Percentiles rank a stretch among this genome's conserved stretches.
These are phyloP conservation scores for Grapholita molesta DNA, from an alignment of 1,140 invertebrate genomes.

Conservation along the genomic window DNA sequence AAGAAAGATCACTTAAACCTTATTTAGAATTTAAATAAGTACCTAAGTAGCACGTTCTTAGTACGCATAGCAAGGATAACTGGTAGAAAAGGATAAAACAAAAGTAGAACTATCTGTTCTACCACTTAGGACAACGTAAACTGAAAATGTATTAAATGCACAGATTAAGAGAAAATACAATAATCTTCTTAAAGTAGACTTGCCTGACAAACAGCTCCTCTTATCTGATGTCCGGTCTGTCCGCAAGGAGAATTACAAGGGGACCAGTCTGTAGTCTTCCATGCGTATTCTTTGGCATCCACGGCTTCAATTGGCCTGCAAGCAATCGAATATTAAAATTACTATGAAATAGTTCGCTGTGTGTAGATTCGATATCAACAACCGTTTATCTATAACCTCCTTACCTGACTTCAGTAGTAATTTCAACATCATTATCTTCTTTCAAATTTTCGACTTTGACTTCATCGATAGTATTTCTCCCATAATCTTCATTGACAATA, in stretches of 20 bases:
- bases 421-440: constrained; percentile 42
- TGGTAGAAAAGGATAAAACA: no score
- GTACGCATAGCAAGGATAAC: no score
- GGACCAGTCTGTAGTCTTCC: constrained; percentile 91
- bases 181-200: constrained; percentile 5
- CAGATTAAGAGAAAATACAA: no score
- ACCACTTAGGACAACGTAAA: no score
- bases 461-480: constrained; percentile 48
- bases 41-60: no score
- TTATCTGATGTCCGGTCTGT: constrained; percentile 84
- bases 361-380: no score
- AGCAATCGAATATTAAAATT: not conserved
- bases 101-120: no score
- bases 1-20: no score
- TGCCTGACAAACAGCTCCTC: constrained; percentile 86
- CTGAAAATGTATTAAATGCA: no score
- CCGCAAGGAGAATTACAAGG: constrained; percentile 93
- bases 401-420: constrained; percentile 42
- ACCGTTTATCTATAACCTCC: no score
- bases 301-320: constrained; percentile 65
- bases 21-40: no score
- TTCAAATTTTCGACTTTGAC: constrained; percentile 35
- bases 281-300: constrained; percentile 84
- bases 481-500: constrained; percentile 68
- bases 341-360: not conserved